Evolutionary conservation across 2,113 vertebrate genomes (phyloP), one percentile per base, ranked within the genome.

Genomic region (Pontoporia blainvillei): DNA sequence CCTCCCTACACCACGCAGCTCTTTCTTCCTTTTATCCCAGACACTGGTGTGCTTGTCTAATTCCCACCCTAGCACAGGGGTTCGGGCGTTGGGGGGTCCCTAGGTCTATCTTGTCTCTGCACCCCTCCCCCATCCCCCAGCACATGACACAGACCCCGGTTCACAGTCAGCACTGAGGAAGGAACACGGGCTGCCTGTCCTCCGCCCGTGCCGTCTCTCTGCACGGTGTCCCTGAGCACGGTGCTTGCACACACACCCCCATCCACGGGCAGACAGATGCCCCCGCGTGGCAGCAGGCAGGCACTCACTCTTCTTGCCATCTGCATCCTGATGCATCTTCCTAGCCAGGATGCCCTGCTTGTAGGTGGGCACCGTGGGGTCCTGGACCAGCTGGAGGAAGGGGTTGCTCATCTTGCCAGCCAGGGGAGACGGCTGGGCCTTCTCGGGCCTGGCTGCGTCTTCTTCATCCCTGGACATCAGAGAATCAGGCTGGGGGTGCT

Each of bases 231-330:
- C 67, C 78, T 34, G 34, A 23, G 61, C 49, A 49, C 61, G 41
- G n/a, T 0, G 0, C 13, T 39, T 2, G 5, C 7, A 25, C 9
- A 29, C 7, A n/a, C 15, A 78, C 3, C 8, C 8, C 46, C 1
- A 18, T 20, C 9, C 34, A 8, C 3, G 18, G 49, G 61, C 7
- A 2, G 34, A 84, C 66, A 57, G 11, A 17, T 27, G 25, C 36
- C n/a, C 23, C 46, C 31, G 4, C 31, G 1, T 6, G 3, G 10
- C 41, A 9, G 9, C 76, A 41, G 10, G 44, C 52, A 6, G 44
- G 94, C 98, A 98, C 99, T 99, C 97, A 99, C 99, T 99, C 97
- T 99, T 99, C 95, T 99, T 99, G 97, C 99, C 99, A 1, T 99
- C 99, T 0, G 99, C 99, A 89, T 99, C 99, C 0, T 99, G 99